These are phyloP conservation scores for Archaeoteleia sp. DNA, from an alignment of 2,888 invertebrate genomes.

Conservation along the genomic window DNA sequence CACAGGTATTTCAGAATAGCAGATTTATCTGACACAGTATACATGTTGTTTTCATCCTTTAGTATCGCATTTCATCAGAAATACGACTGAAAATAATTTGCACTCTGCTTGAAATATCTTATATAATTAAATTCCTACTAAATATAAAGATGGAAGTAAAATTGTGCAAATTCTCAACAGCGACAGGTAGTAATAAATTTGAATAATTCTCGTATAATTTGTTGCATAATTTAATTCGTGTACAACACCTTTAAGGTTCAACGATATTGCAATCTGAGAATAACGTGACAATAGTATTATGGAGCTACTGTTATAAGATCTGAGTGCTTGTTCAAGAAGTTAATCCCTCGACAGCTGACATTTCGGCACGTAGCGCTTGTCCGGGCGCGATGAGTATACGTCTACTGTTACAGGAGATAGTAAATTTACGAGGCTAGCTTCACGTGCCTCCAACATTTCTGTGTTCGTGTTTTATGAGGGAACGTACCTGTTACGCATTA, in stretches of 20 bases:
- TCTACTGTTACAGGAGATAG: constrained; percentile 37
- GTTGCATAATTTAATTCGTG: constrained; percentile 23
- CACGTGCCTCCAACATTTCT: constrained; percentile 49
- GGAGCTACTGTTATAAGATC: constrained; percentile 38
- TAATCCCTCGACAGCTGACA: constrained; percentile 43
- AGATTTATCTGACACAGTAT: too few species aligned
- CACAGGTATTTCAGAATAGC: too few species aligned
- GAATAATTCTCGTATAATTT: constrained; percentile 4
- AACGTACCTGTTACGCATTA: constrained; percentile 36
- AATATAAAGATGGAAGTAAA: too few species aligned
- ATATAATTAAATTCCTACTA: too few species aligned
- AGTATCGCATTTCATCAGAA: too few species aligned
- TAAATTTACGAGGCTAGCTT: constrained; percentile 55
- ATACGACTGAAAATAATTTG: too few species aligned
- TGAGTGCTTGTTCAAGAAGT: constrained; percentile 43
- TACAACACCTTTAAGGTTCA: constrained; percentile 30
- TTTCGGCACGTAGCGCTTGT: constrained; percentile 50
- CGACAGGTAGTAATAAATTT: constrained; percentile 1
- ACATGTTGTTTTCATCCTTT: too few species aligned
- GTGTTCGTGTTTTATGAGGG: constrained; percentile 45
- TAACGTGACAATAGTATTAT: constrained; percentile 44
- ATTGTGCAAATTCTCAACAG: background rate
- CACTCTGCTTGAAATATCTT: too few species aligned
- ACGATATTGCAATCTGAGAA: constrained; percentile 34
- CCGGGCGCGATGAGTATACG: constrained; percentile 23